Percentiles rank a stretch among this genome's conserved stretches.
Evolutionary conservation across 2,113 vertebrate species (phyloP).

Genomic region (Ptilorrhoa leucosticta): DNA sequence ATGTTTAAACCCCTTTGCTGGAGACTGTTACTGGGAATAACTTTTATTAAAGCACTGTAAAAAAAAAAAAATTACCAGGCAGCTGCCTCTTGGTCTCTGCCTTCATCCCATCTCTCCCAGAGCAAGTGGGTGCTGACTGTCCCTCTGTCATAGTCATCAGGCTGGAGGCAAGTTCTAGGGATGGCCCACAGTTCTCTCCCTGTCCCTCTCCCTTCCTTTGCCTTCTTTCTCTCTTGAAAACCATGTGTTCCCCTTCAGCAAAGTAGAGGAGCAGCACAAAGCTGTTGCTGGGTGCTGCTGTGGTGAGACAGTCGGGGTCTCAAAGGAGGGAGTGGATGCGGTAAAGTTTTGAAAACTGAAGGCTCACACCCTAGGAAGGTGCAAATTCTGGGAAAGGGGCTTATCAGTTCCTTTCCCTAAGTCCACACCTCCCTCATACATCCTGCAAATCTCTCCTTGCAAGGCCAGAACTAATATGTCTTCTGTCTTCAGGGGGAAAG

Average conservation of each 20-base stretch:
- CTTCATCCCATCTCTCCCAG: neutral
- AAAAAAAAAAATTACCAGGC: neutral
- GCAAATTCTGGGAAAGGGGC: neutral
- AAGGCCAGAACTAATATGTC: neutral
- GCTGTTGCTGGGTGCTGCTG: neutral
- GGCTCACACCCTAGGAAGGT: neutral
- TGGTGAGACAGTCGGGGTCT: accelerated
- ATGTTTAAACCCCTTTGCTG: neutral
- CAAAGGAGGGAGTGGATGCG: neutral
- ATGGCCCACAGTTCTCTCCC: neutral
- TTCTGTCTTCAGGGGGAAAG: neutral
- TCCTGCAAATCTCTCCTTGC: neutral
- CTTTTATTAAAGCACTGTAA: neutral
- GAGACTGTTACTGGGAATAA: neutral
- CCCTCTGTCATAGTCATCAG: accelerated
- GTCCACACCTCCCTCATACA: neutral
- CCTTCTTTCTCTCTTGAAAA: neutral
- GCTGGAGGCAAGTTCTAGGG: neutral
- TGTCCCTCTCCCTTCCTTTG: neutral
- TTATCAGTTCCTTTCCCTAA: neutral
- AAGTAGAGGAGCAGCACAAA: neutral
- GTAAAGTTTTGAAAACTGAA: neutral
- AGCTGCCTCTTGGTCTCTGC: neutral
- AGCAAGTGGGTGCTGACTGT: neutral
- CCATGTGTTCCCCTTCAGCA: neutral